Conservation (phyloP, 92 coral and sea anemone genomes). For the Pocillopora grandis region DNA sequence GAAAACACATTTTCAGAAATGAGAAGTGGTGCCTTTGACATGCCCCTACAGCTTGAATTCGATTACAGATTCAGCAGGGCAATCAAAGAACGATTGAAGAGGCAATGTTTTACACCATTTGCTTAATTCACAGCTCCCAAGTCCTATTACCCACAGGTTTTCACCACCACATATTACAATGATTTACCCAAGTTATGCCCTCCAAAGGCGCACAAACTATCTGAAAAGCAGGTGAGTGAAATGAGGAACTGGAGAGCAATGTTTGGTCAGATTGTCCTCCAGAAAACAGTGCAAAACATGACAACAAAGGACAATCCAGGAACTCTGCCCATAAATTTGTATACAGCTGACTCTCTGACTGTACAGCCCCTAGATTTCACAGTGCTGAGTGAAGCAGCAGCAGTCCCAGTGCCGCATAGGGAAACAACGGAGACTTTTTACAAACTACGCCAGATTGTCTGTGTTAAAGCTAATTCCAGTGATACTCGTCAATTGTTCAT, state of each 20-base stretch:
- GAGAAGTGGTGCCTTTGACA: background rate
- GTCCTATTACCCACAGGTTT: conserved; percentile 46
- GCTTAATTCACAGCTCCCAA: conserved; percentile 35
- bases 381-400: conserved; percentile 59
- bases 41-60: conserved; percentile 37
- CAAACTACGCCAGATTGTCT: conserved; percentile 51
- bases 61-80: conserved; percentile 35
- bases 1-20: conserved; percentile 39
- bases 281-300: conserved; percentile 73
- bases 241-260: conserved; percentile 63
- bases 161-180: conserved; percentile 58
- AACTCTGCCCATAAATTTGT: conserved; percentile 65
- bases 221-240: conserved; percentile 49
- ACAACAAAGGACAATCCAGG: conserved; percentile 49
- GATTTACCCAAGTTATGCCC: conserved; percentile 62
- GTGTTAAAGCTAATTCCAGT: conserved; percentile 55
- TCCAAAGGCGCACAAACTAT: conserved; percentile 46
- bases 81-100: conserved; percentile 29
- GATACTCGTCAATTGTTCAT: conserved; percentile 49
- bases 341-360: conserved; percentile 61
- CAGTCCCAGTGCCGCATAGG: conserved; percentile 41
- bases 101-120: conserved; percentile 33
- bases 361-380: conserved; percentile 58
- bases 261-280: conserved; percentile 78
- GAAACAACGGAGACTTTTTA: conserved; percentile 46